Evolutionary conservation across 2,888 invertebrate genomes (phyloP).

Genomic region (Synergus japonicus): DNA sequence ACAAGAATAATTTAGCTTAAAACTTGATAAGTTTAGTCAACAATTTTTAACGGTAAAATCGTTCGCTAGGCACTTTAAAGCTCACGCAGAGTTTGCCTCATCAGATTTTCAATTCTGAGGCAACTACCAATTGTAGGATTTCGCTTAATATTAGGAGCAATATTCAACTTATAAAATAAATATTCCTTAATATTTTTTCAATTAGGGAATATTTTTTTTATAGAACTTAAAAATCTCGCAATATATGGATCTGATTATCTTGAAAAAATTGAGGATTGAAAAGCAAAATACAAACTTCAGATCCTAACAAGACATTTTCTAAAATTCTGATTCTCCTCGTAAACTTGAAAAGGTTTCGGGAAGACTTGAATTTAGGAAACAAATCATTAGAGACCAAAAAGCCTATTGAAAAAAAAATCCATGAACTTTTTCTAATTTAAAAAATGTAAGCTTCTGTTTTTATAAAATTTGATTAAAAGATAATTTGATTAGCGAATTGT

Average conservation of each 20-base stretch:
- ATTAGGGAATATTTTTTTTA: slow-evolving; percentile 4
- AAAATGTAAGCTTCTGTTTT: background rate
- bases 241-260: background rate
- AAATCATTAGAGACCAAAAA: background rate
- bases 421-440: background rate
- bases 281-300: background rate
- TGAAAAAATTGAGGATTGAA: slow-evolving; percentile 9
- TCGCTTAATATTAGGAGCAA: background rate
- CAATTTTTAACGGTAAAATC: slow-evolving; percentile 74
- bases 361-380: background rate
- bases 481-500: slow-evolving; percentile 7
- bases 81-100: slow-evolving; percentile 55
- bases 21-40: slow-evolving; percentile 71
- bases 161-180: background rate
- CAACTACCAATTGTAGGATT: slow-evolving; percentile 17
- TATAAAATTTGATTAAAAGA: slow-evolving; percentile 6
- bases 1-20: slow-evolving; percentile 73
- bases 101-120: slow-evolving; percentile 37
- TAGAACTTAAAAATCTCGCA: background rate
- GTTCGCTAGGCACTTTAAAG: slow-evolving; percentile 69
- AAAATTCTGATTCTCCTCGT: background rate
- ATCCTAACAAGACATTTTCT: background rate
- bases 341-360: slow-evolving; percentile 4
- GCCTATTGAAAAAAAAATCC: background rate
- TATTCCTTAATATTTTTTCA: background rate